These are phyloP conservation scores for Orcinus orca DNA, from an alignment of 2,113 vertebrate genomes.

Conservation along the genomic window DNA sequence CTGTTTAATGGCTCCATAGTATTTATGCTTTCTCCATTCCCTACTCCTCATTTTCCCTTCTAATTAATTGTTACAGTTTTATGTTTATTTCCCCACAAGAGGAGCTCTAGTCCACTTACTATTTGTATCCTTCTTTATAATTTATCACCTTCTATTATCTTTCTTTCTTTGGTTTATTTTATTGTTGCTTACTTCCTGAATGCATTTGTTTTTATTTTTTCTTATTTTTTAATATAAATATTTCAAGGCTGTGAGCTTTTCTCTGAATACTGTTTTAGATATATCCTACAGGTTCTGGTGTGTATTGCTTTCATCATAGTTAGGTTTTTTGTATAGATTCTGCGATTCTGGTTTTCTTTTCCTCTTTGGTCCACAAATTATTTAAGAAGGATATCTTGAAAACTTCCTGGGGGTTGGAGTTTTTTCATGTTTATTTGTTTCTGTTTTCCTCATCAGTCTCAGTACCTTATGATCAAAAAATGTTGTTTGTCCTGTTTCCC, in stretches of 20 bases:
- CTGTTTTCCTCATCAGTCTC: not conserved
- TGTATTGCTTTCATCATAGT: not conserved
- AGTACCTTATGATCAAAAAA: not conserved
- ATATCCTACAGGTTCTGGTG: not conserved
- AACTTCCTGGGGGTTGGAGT: not conserved
- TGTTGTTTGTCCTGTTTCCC: not conserved
- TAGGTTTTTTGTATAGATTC: not conserved
- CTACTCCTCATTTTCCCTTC: not conserved
- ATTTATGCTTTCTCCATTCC: not conserved
- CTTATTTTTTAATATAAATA: not conserved
- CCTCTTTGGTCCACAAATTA: not conserved
- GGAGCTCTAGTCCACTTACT: not conserved
- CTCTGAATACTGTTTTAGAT: not conserved
- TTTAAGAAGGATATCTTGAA: not conserved
- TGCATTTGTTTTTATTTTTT: not conserved
- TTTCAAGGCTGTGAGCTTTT: not conserved
- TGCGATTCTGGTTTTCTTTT: not conserved
- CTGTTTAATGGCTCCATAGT: not conserved
- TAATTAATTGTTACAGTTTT: not conserved
- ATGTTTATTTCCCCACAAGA: not conserved
- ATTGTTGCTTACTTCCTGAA: not conserved
- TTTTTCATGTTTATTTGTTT: not conserved
- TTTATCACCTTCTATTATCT: not conserved
- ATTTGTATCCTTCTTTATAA: not conserved
- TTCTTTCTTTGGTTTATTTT: not conserved